Base-by-base conservation (phyloP, 2,888 invertebrate species). In the Tenthredo distinguenda region DNA sequence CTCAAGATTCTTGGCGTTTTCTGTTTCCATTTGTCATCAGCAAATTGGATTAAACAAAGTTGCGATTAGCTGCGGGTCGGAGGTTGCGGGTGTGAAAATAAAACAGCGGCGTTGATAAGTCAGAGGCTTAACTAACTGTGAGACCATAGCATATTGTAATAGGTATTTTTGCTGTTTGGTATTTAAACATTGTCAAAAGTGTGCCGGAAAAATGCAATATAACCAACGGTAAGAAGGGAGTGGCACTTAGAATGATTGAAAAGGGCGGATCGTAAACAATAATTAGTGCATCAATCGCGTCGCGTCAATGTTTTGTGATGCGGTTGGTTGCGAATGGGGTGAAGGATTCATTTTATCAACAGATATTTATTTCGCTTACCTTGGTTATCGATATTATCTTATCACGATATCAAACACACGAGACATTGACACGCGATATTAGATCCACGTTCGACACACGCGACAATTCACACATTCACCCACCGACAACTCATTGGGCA, bases 351-450 rank as follows among this genome's bases (percentile, higher is more conserved):
- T 15, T 55, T 55, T 43, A 40, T 43, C 74, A 21, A 7, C 3
- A 55, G 5, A 58, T 62, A 9, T 21, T n/a, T 6, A 15, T 12
- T 21, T 62, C 21, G 40, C 81, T 58, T 40, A 81, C 81, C 81
- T 81, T 31, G 21, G 40, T 81, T 62, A 18, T 40, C 12, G 18
- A 40, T 81, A 62, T 81, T 40, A 81, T 81, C 62, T 81, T 81
- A 62, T 81, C 81, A 40, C 81, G 62, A 81, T 40, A 81, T 62
- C 81, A 26, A 34, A 15, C 26, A 58, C 15, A n/a, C 62, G 81
- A 81, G 58, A 81, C 81, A 81, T 81, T 40, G 81, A 81, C 18
- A 31, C 34, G 18, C 81, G 81, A 62, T n/a, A 81, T 18, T 15
- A n/a, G 15, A 12, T n/a, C 15, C 37, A 62, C 37, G 37, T 40